Base-by-base conservation (phyloP, 2,888 invertebrate species). In the Lasioglossum villosulum region DNA sequence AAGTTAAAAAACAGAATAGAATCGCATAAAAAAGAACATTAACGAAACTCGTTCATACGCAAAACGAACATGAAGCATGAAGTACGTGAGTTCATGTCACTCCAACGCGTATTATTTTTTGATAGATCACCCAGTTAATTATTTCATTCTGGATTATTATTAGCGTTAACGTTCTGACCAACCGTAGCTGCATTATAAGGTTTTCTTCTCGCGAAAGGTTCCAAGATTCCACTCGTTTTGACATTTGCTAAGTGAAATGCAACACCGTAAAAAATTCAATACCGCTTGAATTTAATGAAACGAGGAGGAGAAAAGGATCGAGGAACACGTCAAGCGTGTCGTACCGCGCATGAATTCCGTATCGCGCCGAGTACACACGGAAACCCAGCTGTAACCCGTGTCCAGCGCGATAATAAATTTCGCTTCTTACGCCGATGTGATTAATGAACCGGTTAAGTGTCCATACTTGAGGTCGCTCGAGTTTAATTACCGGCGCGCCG, bases 401-500 rank as follows among this genome's bases (percentile, higher is more conserved):
- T 45, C 27, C 72, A 3, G 16, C 45, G 34, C 37, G n/a, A 19
- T 42, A 45, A 45, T 45, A 72, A 30, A 72, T 72, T 72, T 72
- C 30, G 30, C 30, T 72, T 30, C 42, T 71, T 71, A 70, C 70
- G 70, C 37, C n/a, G 39, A 39, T 45, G 72, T 45, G 72, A 72
- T 72, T 45, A 72, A 72, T 45, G 72, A 72, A 72, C 72, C 72
- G 72, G 72, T 45, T 45, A 72, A 72, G 72, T 72, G 48, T 73
- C 48, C 48, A 48, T 52, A 73, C 34, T 70, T 23, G 34, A 12
- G 23, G 12, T 23, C 30, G 45, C 14, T 34, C 72, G 48, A 73
- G 48, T 73, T 52, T 52, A 48, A 73, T 73, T 52, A 34, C 73
- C 48, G 42, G 16, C n/a, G 70, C 23, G 37, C 23, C 70, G n/a